These are phyloP conservation scores for Carollia perspicillata DNA, from an alignment of 2,113 vertebrate species.

Conservation along the genomic window DNA sequence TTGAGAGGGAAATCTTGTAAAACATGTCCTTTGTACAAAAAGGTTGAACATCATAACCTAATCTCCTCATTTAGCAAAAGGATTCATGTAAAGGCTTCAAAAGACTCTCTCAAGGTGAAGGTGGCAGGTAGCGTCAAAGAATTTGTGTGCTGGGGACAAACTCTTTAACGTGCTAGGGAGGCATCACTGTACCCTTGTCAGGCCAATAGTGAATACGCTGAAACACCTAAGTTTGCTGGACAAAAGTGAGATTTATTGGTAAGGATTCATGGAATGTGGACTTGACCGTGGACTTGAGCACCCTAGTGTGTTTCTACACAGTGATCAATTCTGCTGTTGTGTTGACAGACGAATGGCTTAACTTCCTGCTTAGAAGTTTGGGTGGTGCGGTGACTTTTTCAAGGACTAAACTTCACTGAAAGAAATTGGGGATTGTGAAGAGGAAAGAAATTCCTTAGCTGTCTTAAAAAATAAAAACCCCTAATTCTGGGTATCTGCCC, in stretches of 20 bases:
- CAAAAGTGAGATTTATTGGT: constrained; percentile 1
- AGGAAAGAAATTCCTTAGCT: constrained; percentile 29
- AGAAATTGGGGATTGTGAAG: neutral
- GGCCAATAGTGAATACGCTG: neutral
- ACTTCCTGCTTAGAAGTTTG: constrained; percentile 8
- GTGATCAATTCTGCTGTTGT: neutral
- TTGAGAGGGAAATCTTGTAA: constrained; percentile 30
- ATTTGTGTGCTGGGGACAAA: constrained; percentile 32
- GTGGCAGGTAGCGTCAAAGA: neutral
- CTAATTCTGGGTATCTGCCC: neutral
- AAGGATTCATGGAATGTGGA: constrained; percentile 6
- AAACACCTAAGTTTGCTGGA: neutral
- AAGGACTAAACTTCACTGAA: neutral
- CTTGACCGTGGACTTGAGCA: neutral
- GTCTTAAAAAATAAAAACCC: neutral
- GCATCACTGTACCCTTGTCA: neutral
- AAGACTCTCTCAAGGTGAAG: constrained; percentile 36
- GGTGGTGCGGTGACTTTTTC: neutral
- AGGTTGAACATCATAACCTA: neutral
- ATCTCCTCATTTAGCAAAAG: constrained; percentile 44
- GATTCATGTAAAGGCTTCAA: neutral
- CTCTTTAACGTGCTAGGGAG: constrained; percentile 42
- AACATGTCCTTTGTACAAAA: constrained; percentile 10
- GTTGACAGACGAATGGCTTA: neutral
- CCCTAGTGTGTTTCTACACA: neutral